Percentiles rank a stretch among this genome's conserved stretches.
phyloP scores from a whole-genome alignment of 2,113 vertebrate genomes.

The Oryzias javanicus region DNA sequence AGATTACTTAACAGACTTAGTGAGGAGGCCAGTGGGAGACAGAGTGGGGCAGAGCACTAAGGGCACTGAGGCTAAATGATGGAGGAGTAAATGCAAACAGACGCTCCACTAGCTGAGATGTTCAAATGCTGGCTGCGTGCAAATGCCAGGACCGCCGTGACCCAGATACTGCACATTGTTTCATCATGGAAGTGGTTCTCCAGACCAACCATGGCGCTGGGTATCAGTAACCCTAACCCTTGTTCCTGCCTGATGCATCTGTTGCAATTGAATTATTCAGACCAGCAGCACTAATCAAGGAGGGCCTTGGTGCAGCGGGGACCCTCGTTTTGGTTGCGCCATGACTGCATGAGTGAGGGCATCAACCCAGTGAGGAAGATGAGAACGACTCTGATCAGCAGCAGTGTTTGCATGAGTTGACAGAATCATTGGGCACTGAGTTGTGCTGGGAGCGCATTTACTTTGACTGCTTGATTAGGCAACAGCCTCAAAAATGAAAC shows the following conservation, averaged over 20 bases:
- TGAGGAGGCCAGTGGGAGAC: slow-evolving; percentile 11
- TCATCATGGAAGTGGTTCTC: slow-evolving; percentile 51
- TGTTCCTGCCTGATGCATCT: slow-evolving; percentile 64
- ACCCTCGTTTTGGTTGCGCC: slow-evolving; percentile 28
- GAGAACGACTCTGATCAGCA: slow-evolving; percentile 16
- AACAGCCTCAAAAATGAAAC: slow-evolving; percentile 17
- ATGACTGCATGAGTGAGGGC: slow-evolving; percentile 7
- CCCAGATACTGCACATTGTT: slow-evolving; percentile 64
- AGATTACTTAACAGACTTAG: slow-evolving; percentile 40
- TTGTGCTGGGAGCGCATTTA: slow-evolving; percentile 32
- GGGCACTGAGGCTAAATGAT: slow-evolving; percentile 38
- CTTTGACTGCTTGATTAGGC: slow-evolving; percentile 34
- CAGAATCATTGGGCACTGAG: slow-evolving; percentile 24
- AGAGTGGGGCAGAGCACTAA: slow-evolving; percentile 7
- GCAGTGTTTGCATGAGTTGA: slow-evolving; percentile 32
- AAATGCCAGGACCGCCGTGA: slow-evolving; percentile 58
- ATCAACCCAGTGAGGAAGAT: background rate
- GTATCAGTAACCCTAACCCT: slow-evolving; percentile 73
- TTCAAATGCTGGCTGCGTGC: slow-evolving; percentile 51
- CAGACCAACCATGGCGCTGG: slow-evolving; percentile 48
- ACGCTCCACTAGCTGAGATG: slow-evolving; percentile 45
- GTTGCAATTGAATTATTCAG: slow-evolving; percentile 75
- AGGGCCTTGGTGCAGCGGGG: slow-evolving; percentile 32
- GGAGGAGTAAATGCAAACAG: slow-evolving; percentile 52
- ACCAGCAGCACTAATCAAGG: slow-evolving; percentile 59